phyloP scores from a whole-genome alignment of 1,140 invertebrate genomes.

The Pseudobourletiella spinata region DNA sequence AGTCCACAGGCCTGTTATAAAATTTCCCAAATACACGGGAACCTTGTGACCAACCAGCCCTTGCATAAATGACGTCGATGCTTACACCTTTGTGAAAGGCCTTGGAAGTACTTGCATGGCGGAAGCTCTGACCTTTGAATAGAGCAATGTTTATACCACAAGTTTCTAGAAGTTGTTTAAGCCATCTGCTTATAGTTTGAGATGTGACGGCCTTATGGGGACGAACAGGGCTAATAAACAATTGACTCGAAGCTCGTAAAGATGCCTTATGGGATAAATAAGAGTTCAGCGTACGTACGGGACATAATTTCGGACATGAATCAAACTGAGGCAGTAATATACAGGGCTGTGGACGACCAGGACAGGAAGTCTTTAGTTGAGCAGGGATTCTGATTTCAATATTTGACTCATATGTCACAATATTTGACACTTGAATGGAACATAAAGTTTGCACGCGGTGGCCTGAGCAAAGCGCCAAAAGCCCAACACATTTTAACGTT shows the following conservation, averaged over 20 bases:
- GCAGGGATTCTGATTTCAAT: neutral
- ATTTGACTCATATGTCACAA: neutral
- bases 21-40: slow-evolving; percentile 1
- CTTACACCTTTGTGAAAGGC: neutral
- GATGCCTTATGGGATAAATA: neutral
- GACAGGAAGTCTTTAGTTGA: neutral
- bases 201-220: neutral
- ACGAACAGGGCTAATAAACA: neutral
- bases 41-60: slow-evolving; percentile 2
- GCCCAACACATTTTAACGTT: neutral
- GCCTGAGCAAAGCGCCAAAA: neutral
- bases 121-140: neutral
- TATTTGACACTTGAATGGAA: neutral
- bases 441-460: slow-evolving; percentile 8
- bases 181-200: slow-evolving; percentile 3
- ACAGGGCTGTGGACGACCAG: neutral
- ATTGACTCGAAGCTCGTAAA: neutral
- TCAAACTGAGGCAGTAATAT: neutral
- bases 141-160: neutral
- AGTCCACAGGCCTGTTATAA: slow-evolving; percentile 2
- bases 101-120: slow-evolving; percentile 3
- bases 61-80: neutral
- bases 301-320: neutral
- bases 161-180: neutral
- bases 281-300: neutral